A percentile compares a stretch with the other conserved stretches of the same genome.
Conservation (phyloP, 2,113 vertebrate genomes). For the Brachyistius frenatus region DNA sequence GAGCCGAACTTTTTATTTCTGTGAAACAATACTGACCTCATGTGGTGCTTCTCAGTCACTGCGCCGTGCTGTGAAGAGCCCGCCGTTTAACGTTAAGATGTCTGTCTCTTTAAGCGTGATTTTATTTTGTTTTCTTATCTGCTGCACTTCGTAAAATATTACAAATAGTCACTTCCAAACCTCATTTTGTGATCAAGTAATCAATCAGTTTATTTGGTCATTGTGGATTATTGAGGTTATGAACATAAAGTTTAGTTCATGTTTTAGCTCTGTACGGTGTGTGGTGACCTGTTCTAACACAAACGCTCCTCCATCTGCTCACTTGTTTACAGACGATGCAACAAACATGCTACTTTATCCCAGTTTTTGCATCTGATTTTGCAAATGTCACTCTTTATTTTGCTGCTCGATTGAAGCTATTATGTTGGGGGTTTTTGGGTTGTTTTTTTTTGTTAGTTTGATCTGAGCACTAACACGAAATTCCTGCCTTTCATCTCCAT, state of each 20-base stretch:
- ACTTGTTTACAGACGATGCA: too few species aligned
- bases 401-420: not conserved
- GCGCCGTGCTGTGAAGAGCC: not conserved
- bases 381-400: not conserved
- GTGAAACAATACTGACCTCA: conserved; percentile 55
- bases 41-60: conserved; percentile 18
- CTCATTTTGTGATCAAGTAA: not conserved
- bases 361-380: not conserved
- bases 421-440: too few species aligned
- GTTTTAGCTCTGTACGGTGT: too few species aligned
- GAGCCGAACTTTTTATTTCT: not conserved
- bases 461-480: too few species aligned
- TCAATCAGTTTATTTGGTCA: not conserved
- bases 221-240: not conserved
- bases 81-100: not conserved
- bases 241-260: too few species aligned
- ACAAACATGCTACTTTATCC: not conserved
- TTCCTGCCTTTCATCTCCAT: not conserved
- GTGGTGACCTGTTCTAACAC: too few species aligned
- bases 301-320: too few species aligned
- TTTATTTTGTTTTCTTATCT: not conserved
- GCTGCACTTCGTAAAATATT: too few species aligned
- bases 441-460: too few species aligned
- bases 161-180: not conserved
- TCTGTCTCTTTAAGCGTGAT: not conserved